Evolutionary conservation across 2,888 invertebrate species (phyloP).

Genomic region (Halictus ligatus): DNA sequence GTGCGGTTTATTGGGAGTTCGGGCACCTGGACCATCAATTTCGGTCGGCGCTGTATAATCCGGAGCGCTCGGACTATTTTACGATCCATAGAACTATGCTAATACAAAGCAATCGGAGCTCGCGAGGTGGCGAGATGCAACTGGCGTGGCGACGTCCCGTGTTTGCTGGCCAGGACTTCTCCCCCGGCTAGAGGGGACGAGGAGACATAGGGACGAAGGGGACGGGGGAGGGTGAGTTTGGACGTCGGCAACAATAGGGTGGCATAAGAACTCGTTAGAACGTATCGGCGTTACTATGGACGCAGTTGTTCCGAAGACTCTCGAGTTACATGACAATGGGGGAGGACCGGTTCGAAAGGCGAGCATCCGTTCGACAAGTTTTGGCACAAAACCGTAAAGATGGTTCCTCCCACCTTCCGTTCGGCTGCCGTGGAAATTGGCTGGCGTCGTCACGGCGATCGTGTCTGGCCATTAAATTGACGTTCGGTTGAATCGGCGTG

Average conservation of each 20-base stretch:
- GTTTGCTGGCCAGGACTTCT: constrained; percentile 22
- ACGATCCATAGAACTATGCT: constrained; percentile 15
- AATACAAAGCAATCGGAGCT: constrained; percentile 37
- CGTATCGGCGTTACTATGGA: constrained; percentile 22
- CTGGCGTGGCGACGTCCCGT: neutral
- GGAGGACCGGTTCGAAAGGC: constrained; percentile 19
- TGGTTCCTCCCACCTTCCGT: neutral
- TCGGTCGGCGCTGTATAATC: neutral
- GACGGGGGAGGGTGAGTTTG: constrained; percentile 11
- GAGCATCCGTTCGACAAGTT: constrained; percentile 25
- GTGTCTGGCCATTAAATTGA: constrained; percentile 69
- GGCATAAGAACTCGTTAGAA: constrained; percentile 49
- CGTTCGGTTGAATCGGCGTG: constrained; percentile 71
- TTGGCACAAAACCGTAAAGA: constrained; percentile 19
- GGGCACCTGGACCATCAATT: neutral
- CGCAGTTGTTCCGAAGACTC: constrained; percentile 19
- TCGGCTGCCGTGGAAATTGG: constrained; percentile 27
- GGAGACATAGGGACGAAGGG: neutral
- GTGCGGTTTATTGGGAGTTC: neutral
- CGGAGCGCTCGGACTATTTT: neutral
- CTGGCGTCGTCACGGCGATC: constrained; percentile 23
- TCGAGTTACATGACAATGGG: constrained; percentile 33
- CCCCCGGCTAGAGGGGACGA: neutral
- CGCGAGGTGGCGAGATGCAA: constrained; percentile 22
- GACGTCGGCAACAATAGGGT: constrained; percentile 31